Evolutionary conservation across 2,888 invertebrate species (phyloP), one percentile per base, ranked within the genome.

Genomic region (Drosophila pseudotakahashii): DNA sequence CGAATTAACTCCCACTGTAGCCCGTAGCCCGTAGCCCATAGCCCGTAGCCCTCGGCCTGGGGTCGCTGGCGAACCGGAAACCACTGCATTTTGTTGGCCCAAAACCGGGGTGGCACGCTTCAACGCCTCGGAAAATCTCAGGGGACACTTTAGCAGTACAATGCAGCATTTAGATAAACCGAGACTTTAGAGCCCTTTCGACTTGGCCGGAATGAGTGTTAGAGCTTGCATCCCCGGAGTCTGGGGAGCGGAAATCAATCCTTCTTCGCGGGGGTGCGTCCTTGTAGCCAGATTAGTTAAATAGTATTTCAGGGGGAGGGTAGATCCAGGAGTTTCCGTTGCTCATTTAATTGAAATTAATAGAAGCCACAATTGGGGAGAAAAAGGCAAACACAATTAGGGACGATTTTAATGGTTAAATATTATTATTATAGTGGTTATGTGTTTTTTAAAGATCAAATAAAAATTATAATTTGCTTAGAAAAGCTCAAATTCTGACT

Each of bases 61-160:
- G 76, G 79, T 79, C 78, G 84, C 76, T 84, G 82, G 60, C 84
- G 77, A 78, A 82, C 84, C 88, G 89, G 89, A 89, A 90, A 89
- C 89, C 88, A 87, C 86, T 89, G 90, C 87, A 89, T 81, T 89
- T 89, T 87, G 87, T 89, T 63, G 87, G 77, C 76, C 86, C 79
- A 82, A 74, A 62, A 62, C 58, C 70, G 73, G 89, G 89, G 89
- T 90, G 90, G 89, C 85, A 91, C 89, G 91, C 91, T 90, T 91
- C 90, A 90, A 89, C 91, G 91, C 91, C 91, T 90, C 79, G 80
- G 77, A 77, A 86, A 86, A 89, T 89, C 89, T 84, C 87, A 73
- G 74, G 89, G 88, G 88, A 91, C 87, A 88, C 75, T 90, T 89
- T 89, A 78, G 77, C 57, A 81, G 72, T 73, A 86, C 86, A 86